phyloP scores from a whole-genome alignment of 2,113 vertebrate species.

The Nansenia antarctica region DNA sequence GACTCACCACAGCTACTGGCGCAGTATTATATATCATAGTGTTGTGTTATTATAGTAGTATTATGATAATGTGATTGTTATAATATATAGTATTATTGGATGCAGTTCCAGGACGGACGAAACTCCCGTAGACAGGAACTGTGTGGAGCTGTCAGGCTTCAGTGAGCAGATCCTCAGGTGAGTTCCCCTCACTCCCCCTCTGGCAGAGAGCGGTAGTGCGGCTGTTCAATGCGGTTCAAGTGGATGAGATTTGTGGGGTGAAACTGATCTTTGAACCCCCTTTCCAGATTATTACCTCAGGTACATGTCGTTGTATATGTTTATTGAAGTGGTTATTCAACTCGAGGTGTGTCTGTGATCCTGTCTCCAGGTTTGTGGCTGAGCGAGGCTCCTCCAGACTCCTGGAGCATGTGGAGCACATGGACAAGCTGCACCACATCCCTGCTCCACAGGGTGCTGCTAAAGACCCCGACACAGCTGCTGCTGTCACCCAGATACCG shows the following conservation, averaged over 20 bases:
- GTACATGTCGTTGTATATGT: not conserved
- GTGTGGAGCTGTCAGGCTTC: constrained; percentile 67
- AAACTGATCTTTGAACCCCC: not conserved
- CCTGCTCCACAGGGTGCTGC: constrained; percentile 59
- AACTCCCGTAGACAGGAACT: constrained; percentile 24
- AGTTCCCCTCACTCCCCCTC: constrained; percentile 1
- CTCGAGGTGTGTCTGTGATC: too few species aligned
- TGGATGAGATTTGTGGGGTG: too few species aligned
- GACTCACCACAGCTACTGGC: not conserved
- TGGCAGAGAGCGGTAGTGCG: too few species aligned
- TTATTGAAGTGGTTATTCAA: not conserved
- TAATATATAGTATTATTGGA: too few species aligned
- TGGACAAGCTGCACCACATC: constrained; percentile 81
- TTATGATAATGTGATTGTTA: too few species aligned
- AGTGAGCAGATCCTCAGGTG: constrained; percentile 82
- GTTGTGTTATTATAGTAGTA: too few species aligned
- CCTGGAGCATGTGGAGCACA: constrained; percentile 82
- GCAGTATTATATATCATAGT: too few species aligned
- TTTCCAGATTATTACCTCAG: not conserved
- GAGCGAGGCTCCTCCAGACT: constrained; percentile 81
- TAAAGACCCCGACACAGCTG: constrained; percentile 19
- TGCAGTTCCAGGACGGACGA: rapidly evolving
- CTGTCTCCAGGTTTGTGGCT: constrained; percentile 79
- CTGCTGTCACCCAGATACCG: constrained; percentile 33
- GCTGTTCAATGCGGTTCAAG: too few species aligned